Percentiles rank a stretch among this genome's conserved stretches.
phyloP scores from a whole-genome alignment of 1,140 invertebrate species.

The Drosophila mauritiana region DNA sequence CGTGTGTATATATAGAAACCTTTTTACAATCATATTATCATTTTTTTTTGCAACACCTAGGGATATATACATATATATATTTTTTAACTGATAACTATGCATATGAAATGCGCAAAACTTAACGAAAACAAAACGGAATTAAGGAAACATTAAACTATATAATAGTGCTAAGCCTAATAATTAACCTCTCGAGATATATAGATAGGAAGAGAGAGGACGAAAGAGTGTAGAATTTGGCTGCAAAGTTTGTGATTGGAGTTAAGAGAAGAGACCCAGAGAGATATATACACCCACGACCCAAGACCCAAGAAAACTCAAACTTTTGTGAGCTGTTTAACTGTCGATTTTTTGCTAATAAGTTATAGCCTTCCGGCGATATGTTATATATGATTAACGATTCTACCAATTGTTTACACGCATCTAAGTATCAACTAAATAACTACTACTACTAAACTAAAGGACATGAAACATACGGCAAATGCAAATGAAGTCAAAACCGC shows the following conservation, averaged over 20 bases:
- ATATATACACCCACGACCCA: slow-evolving; percentile 22
- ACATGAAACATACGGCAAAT: slow-evolving; percentile 17
- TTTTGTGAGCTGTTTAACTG: slow-evolving; percentile 78
- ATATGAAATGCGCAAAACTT: slow-evolving; percentile 62
- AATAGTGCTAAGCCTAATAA: slow-evolving; percentile 37
- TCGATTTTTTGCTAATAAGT: slow-evolving; percentile 82
- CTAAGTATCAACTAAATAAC: slow-evolving; percentile 36
- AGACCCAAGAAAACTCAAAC: slow-evolving; percentile 52
- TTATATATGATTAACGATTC: slow-evolving; percentile 50
- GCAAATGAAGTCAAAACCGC: slow-evolving; percentile 10
- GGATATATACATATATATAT: slow-evolving; percentile 26
- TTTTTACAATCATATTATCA: slow-evolving; percentile 31
- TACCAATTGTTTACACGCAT: slow-evolving; percentile 40
- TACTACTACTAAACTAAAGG: slow-evolving; percentile 23
- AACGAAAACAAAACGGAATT: slow-evolving; percentile 27
- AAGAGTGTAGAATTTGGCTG: slow-evolving; percentile 44
- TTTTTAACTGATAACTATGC: slow-evolving; percentile 51
- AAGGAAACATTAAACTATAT: slow-evolving; percentile 50
- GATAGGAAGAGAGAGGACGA: slow-evolving; percentile 6
- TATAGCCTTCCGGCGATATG: slow-evolving; percentile 38
- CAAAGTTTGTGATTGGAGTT: slow-evolving; percentile 42
- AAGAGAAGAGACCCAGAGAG: slow-evolving; percentile 11
- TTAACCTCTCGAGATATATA: slow-evolving; percentile 25
- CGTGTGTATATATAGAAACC: slow-evolving; percentile 20
- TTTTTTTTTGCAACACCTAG: slow-evolving; percentile 34